Evolutionary conservation across 2,888 invertebrate genomes (phyloP).

Genomic region (Miltochrista miniata): DNA sequence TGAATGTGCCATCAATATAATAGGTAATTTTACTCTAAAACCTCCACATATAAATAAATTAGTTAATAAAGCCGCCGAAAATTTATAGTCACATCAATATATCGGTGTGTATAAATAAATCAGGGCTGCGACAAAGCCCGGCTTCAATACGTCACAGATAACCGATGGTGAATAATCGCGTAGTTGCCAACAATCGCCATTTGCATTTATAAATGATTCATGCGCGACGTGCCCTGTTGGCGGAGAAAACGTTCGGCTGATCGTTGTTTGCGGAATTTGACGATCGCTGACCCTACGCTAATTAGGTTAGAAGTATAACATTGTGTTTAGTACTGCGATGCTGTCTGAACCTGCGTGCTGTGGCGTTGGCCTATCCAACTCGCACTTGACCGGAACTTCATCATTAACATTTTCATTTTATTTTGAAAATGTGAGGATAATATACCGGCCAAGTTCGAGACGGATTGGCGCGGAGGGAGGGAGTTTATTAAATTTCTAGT

Average conservation of each 20-base stretch:
- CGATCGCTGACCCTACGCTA: slow-evolving; percentile 51
- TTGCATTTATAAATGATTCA: slow-evolving; percentile 78
- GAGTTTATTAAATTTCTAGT: no score
- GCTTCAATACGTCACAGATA: slow-evolving; percentile 66
- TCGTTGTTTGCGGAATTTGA: slow-evolving; percentile 49
- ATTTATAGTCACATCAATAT: slow-evolving; percentile 40
- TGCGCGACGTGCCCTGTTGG: slow-evolving; percentile 55
- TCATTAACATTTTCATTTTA: no score
- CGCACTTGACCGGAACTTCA: no score
- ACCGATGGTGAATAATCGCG: slow-evolving; percentile 69
- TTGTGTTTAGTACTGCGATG: slow-evolving; percentile 11
- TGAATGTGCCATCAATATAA: background rate
- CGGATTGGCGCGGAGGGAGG: no score
- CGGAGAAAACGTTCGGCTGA: slow-evolving; percentile 60
- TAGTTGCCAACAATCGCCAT: slow-evolving; percentile 65
- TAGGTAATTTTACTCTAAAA: background rate
- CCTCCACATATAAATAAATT: slow-evolving; percentile 31
- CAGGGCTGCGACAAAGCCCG: slow-evolving; percentile 38
- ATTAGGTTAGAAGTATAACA: slow-evolving; percentile 7
- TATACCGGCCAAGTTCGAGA: no score
- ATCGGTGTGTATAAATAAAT: slow-evolving; percentile 46
- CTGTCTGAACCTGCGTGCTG: no score
- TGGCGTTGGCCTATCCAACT: no score
- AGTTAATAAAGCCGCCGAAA: slow-evolving; percentile 38
- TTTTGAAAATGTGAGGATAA: no score